These are phyloP conservation scores for Calliopum simillimum DNA, from an alignment of 2,888 invertebrate genomes.

Conservation along the genomic window DNA sequence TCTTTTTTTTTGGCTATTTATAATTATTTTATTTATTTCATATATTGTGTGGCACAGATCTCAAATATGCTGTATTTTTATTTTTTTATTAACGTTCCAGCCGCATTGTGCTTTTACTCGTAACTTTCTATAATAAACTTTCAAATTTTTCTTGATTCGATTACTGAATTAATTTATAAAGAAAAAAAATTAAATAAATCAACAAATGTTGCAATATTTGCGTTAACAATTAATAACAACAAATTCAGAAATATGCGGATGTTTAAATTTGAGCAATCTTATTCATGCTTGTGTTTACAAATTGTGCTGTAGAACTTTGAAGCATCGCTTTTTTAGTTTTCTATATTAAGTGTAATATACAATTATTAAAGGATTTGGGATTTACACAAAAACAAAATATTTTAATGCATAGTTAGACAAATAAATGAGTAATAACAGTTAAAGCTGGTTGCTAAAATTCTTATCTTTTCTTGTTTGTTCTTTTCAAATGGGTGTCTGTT, in stretches of 20 bases:
- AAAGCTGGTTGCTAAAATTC: constrained; percentile 25
- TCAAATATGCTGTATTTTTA: neutral
- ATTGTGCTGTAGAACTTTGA: constrained; percentile 23
- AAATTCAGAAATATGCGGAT: constrained; percentile 14
- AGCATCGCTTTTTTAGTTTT: neutral
- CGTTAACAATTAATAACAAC: constrained; percentile 1
- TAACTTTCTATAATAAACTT: neutral
- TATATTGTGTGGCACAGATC: neutral
- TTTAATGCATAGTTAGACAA: constrained; percentile 16
- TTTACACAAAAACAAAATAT: constrained; percentile 21
- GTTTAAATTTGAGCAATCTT: constrained; percentile 9
- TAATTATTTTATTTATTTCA: neutral
- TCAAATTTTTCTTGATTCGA: neutral
- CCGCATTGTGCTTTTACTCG: neutral
- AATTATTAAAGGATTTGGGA: constrained; percentile 8
- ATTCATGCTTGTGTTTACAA: constrained; percentile 1
- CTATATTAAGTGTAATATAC: neutral
- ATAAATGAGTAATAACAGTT: constrained; percentile 9
- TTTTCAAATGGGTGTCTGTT: neutral
- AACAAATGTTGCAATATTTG: neutral
- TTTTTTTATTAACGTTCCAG: constrained; percentile 14
- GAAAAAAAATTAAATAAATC: constrained; percentile 6
- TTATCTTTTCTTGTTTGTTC: constrained; percentile 6
- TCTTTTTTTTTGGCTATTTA: constrained; percentile 2
- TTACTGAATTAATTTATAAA: neutral